Evolutionary conservation across 1,140 invertebrate genomes (phyloP), one percentile per base, ranked within the genome.

Genomic region (Ectropis grisescens): DNA sequence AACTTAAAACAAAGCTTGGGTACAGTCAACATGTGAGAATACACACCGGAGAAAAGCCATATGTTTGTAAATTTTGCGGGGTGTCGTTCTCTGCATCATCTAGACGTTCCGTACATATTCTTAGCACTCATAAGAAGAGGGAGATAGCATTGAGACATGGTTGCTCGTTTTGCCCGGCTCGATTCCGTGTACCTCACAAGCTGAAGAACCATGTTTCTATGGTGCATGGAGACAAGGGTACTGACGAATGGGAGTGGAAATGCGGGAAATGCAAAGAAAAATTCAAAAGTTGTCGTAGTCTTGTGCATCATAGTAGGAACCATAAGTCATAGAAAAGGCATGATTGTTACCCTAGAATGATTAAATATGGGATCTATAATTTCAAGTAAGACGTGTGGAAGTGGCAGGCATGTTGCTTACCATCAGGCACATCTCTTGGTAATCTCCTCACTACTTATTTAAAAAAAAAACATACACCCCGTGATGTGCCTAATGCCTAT

Each of bases 11-110:
- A 0, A 66, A 53, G 11, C 29, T 74, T 1, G 67, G 72, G 4
- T 68, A 61, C 12, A 46, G 35, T 0, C 72, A 78, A 26, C 72
- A 78, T 30, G 16, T 72, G 10, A 48, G 72, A 1, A 31, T 78
- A 0, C 69, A 74, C 27, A 68, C 62, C 1, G 72, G 72, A 0
- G 72, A 78, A 32, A 62, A 53, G 11, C 72, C 69, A 0, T 78
- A 74, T 19, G n/a, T 36, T 2, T 78, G 69, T 33, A 46, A 54
- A n/a, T 40, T 53, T 7, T 78, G 72, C 15, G 53, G 51, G 1
- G 67, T 74, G 31, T 46, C 60, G 0, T 78, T 78, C 30, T 57
- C 59, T 0, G 62, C 67, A 0, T 74, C 72, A 0, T 78, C 72
- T 0, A 46, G 69, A 32, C 34, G 62, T 2, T 78, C 72, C 1